These are phyloP conservation scores for Sylvia borin DNA, from an alignment of 2,797 vertebrate genomes.

Conservation along the genomic window DNA sequence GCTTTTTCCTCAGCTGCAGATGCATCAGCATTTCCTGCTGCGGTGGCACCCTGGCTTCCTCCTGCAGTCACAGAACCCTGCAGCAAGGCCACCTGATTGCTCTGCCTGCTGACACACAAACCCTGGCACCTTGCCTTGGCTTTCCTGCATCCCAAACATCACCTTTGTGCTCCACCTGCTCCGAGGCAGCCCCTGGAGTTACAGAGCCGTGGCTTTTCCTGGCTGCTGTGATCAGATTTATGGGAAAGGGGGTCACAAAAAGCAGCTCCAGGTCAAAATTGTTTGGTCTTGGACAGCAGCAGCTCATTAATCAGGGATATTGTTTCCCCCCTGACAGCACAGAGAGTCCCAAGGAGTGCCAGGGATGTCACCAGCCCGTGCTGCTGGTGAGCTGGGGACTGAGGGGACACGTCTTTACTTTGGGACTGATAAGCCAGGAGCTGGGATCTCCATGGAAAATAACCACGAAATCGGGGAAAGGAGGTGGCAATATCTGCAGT, in stretches of 20 bases:
- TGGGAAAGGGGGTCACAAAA: not conserved
- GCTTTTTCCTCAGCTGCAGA: conserved; percentile 5
- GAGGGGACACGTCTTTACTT: not conserved
- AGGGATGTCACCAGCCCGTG: not conserved
- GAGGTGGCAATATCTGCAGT: conserved; percentile 56
- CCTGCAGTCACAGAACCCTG: conserved; percentile 21
- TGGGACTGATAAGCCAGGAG: not conserved
- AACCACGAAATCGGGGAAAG: conserved; percentile 54
- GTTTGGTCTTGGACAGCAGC: not conserved
- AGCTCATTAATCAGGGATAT: conserved; percentile 59
- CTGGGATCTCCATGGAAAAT: not conserved
- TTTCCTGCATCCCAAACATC: not conserved
- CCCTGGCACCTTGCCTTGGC: not conserved
- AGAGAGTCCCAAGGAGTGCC: not conserved
- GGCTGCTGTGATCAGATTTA: not conserved
- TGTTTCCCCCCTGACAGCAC: not conserved
- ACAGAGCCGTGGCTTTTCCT: not conserved
- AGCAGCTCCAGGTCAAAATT: conserved; percentile 39
- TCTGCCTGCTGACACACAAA: not conserved
- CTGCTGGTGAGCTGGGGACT: not conserved
- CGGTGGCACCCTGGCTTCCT: not conserved
- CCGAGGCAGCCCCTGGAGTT: not conserved
- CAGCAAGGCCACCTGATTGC: not conserved
- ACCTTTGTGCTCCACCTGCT: not conserved
- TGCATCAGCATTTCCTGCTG: conserved; percentile 28